Evolutionary conservation across 2,113 vertebrate genomes (phyloP).

Genomic region (Oreochromis tanganicae): DNA sequence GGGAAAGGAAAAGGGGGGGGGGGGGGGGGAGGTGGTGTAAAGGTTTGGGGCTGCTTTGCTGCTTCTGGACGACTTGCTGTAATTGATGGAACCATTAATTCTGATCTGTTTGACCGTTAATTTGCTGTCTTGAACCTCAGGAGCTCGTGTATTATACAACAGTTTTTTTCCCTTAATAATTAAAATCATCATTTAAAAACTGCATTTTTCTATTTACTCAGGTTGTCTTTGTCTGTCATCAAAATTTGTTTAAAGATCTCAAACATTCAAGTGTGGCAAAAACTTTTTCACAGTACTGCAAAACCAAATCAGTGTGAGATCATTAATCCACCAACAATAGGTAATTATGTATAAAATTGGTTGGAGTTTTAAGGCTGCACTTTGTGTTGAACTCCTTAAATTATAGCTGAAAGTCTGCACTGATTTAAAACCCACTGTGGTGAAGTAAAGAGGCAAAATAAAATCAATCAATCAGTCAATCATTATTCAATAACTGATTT

Average conservation of each 20-base stretch:
- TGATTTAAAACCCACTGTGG: neutral
- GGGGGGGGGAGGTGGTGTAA: too few species aligned
- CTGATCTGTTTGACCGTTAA: neutral
- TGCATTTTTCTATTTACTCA: neutral
- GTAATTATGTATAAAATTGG: too few species aligned
- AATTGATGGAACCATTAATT: neutral
- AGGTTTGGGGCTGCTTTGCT: neutral
- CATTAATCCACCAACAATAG: too few species aligned
- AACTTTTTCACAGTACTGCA: rapidly evolving
- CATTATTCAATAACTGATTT: neutral
- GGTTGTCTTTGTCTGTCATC: neutral
- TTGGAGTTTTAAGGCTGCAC: neutral
- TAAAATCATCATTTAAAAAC: neutral
- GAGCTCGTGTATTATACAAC: neutral
- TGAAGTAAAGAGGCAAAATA: neutral
- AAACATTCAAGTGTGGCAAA: neutral
- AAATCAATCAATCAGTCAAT: neutral
- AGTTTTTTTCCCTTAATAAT: neutral
- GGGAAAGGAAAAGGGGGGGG: too few species aligned
- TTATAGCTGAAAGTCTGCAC: neutral
- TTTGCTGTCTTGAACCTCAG: neutral
- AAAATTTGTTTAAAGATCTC: neutral
- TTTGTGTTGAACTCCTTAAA: neutral
- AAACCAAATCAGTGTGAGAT: neutral
- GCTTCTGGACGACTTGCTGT: neutral